phyloP scores from a whole-genome alignment of 2,113 vertebrate species.

The Bubo blakistoni region DNA sequence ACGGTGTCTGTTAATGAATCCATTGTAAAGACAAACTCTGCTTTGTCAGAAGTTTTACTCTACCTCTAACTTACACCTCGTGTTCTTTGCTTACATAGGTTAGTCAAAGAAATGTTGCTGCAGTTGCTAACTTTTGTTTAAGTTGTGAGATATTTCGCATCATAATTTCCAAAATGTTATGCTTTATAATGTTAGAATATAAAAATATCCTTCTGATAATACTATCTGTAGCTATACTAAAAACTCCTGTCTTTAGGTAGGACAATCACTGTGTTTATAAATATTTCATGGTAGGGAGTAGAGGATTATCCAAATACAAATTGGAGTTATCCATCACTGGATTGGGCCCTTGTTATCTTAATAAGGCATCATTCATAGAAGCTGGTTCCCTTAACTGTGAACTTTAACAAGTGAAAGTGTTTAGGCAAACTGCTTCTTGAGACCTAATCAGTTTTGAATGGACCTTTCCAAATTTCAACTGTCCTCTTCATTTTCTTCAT shows the following conservation, averaged over 20 bases:
- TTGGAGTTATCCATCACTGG: not conserved
- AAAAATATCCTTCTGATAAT: not conserved
- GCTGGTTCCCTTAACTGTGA: not conserved
- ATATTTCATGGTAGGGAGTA: not conserved
- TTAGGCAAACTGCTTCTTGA: not conserved
- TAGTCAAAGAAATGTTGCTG: not conserved
- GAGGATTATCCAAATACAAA: not conserved
- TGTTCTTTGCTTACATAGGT: not conserved
- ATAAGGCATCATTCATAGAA: not conserved
- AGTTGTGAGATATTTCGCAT: not conserved
- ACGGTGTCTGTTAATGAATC: not conserved
- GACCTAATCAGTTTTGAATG: not conserved
- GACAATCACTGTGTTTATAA: not conserved
- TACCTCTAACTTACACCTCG: not conserved
- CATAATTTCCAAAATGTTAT: not conserved
- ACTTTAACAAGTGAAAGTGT: not conserved
- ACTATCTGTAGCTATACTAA: not conserved
- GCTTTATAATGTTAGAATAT: not conserved
- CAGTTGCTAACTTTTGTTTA: not conserved
- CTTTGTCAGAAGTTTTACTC: not conserved
- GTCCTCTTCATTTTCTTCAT: not conserved
- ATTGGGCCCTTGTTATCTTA: not conserved
- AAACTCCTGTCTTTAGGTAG: not conserved
- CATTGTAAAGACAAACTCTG: not conserved
- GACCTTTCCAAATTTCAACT: not conserved